phyloP scores from a whole-genome alignment of 2,113 vertebrate genomes.

The Pseudonaja textilis region DNA sequence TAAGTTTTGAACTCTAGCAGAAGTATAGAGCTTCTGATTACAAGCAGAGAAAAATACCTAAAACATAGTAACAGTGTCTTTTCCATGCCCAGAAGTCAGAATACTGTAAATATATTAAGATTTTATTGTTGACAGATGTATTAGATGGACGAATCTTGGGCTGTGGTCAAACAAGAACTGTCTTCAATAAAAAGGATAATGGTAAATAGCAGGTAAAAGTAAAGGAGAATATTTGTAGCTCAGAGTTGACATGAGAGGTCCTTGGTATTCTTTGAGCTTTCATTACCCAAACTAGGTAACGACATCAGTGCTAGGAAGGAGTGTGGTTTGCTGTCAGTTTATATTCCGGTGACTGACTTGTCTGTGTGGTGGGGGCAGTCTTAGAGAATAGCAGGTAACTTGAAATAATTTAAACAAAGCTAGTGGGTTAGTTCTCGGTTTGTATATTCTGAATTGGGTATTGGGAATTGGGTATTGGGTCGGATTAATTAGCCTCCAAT shows the following conservation, averaged over 20 bases:
- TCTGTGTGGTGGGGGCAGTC: no score
- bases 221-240: no score
- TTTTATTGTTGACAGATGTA: not conserved
- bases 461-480: not conserved
- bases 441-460: not conserved
- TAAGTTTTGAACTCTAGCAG: not conserved
- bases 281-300: no score
- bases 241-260: no score
- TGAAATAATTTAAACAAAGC: not conserved
- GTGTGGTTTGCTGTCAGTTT: no score
- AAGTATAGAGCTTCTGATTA: not conserved
- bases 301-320: no score
- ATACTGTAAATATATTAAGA: not conserved
- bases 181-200: not conserved
- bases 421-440: not conserved
- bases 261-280: no score
- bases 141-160: not conserved
- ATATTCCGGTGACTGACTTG: no score
- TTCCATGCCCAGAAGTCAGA: not conserved
- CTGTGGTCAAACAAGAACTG: not conserved
- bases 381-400: not conserved
- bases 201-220: not conserved
- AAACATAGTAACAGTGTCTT: not conserved
- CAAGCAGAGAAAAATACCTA: no score
- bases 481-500: not conserved